Evolutionary conservation across 2,113 vertebrate genomes (phyloP).

Genomic region (Potamarius usumacintae): DNA sequence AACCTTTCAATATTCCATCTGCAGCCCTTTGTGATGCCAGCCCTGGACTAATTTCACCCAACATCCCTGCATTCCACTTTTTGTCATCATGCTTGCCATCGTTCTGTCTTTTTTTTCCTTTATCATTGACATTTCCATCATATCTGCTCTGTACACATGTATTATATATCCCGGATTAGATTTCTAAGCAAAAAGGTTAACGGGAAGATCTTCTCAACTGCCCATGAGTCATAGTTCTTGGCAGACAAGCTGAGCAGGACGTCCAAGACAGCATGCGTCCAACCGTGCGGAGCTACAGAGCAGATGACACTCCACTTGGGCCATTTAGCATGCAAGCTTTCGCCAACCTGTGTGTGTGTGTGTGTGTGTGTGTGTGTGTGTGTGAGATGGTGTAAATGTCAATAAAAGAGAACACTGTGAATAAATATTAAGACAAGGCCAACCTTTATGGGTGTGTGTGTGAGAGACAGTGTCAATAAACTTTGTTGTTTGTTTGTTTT

Average conservation of each 20-base stretch:
- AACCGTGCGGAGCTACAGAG: constrained; percentile 74
- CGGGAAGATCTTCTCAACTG: constrained; percentile 63
- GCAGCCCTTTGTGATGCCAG: constrained; percentile 70
- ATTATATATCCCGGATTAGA: constrained; percentile 58
- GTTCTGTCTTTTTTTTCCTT: constrained; percentile 11
- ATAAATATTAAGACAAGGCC: background rate
- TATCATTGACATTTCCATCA: constrained; percentile 23
- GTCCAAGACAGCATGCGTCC: constrained; percentile 60
- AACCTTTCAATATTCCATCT: constrained; percentile 78
- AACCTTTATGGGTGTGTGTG: background rate
- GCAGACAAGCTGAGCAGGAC: constrained; percentile 59
- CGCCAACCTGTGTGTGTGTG: constrained; percentile 67
- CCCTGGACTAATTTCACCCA: constrained; percentile 71
- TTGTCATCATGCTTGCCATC: constrained; percentile 39
- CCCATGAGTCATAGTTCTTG: constrained; percentile 65
- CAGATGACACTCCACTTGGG: constrained; percentile 79
- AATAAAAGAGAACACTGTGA: constrained; percentile 15
- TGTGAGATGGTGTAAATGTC: constrained; percentile 6
- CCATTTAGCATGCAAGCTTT: constrained; percentile 79
- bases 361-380: background rate
- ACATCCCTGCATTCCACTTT: constrained; percentile 43
- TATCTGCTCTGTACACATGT: background rate
- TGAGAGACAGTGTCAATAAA: background rate
- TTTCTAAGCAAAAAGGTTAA: constrained; percentile 68
- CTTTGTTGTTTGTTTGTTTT: background rate